phyloP scores from a whole-genome alignment of 2,888 invertebrate genomes.

The Synergus japonicus region DNA sequence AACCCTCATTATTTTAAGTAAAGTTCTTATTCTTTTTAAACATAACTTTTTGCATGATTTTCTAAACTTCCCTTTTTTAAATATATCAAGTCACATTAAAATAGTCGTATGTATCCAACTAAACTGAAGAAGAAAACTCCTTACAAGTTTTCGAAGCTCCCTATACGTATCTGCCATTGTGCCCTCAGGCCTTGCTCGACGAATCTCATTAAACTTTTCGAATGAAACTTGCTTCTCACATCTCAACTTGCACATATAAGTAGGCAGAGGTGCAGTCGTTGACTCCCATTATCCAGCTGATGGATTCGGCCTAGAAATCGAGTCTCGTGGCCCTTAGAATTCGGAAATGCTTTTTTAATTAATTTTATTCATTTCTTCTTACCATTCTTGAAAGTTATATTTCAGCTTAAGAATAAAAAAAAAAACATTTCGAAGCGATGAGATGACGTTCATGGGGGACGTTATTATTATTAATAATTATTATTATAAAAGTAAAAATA shows the following conservation, averaged over 20 bases:
- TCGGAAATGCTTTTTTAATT: neutral
- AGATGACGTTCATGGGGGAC: no score
- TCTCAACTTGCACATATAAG: slow-evolving; percentile 9
- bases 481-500: no score
- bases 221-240: slow-evolving; percentile 9
- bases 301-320: neutral
- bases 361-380: neutral
- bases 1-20: no score
- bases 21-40: neutral
- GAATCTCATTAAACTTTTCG: slow-evolving; percentile 9
- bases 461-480: no score
- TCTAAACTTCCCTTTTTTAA: neutral
- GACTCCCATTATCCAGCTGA: slow-evolving; percentile 2
- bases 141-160: neutral
- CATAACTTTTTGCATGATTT: neutral
- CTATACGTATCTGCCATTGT: slow-evolving; percentile 7
- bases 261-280: neutral
- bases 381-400: neutral
- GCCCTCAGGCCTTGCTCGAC: neutral
- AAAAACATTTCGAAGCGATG: neutral
- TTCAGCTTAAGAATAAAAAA: neutral
- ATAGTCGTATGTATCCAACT: neutral
- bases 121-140: neutral
- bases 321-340: neutral
- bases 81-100: neutral